Percentiles rank a stretch among this genome's conserved stretches.
Conservation (phyloP, 2,888 invertebrate genomes). For the Acutogordius australiensis region DNA sequence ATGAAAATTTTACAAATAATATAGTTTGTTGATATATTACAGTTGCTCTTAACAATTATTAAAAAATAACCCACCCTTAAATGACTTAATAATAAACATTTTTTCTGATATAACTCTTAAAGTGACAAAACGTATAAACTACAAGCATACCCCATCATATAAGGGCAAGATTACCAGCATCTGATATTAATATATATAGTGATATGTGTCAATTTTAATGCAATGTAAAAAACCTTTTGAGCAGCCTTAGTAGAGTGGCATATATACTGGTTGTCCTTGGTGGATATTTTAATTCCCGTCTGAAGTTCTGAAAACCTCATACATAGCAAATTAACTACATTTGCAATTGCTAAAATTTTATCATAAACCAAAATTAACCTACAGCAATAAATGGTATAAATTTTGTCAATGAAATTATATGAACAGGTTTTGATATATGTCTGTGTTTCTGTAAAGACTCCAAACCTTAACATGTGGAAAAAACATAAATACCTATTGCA, state of each 20-base stretch:
- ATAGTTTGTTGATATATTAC: too few relatives aligned
- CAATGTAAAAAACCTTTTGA: conserved; percentile 23
- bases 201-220: too few relatives aligned
- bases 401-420: neutral
- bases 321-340: conserved; percentile 25
- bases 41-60: too few relatives aligned
- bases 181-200: too few relatives aligned
- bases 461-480: conserved; percentile 15
- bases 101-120: too few relatives aligned
- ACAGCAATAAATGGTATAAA: conserved; percentile 1
- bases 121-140: too few relatives aligned
- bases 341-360: conserved; percentile 24
- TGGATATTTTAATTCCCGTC: conserved; percentile 26
- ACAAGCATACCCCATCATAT: too few relatives aligned
- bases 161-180: too few relatives aligned
- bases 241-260: conserved; percentile 28
- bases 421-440: neutral
- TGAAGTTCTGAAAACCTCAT: conserved; percentile 27
- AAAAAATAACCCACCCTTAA: too few relatives aligned
- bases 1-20: too few relatives aligned
- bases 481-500: conserved; percentile 21
- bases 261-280: conserved; percentile 23
- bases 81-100: too few relatives aligned
- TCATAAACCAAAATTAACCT: conserved; percentile 15
- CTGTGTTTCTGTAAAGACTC: neutral